Evolutionary conservation across 2,797 vertebrate genomes (phyloP), one percentile per base, ranked within the genome.

Genomic region (Corythornis leucogaster): DNA sequence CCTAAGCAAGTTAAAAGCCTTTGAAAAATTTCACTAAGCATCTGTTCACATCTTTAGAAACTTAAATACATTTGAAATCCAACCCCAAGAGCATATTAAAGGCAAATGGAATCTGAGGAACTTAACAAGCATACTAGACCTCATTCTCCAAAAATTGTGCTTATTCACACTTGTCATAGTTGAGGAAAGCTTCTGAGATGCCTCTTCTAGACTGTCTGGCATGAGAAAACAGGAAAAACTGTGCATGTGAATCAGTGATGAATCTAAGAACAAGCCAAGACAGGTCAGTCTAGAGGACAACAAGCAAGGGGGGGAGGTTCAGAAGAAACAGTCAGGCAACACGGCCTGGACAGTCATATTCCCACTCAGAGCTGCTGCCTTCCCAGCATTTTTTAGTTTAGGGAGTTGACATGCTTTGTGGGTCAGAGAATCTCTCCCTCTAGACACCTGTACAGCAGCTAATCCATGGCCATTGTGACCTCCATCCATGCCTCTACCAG

Each of bases 61-160:
- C 88, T 92, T 95, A 94, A 90, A 92, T 57, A 90, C 81, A 90
- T 91, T 80, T 95, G 59, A 96, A 96, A 95, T 57, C 38, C 35
- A 92, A 64, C 63, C 86, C 45, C 64, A 61, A 70, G 75, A 91
- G 74, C 57, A 58, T 77, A 76, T 78, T 92, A 85, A 85, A 84
- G 50, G 48, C 33, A 91, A 94, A 91, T 81, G 81, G 71, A 73
- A 81, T 79, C 48, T 91, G 46, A 31, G 57, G 42, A 89, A 76
- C 1, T 63, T 84, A 86, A 95, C 40, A 84, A 85, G 74, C 45
- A 42, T 53, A n/a, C 30, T 53, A 69, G n/a, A 85, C 71, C 66
- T 94, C 54, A 45, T 71, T 83, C 76, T 85, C 70, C 24, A 69
- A 71, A 58, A 89, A 28, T 2, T 14, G 12, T 82, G 38, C 80